These are phyloP conservation scores for Liposcelis brunnea DNA, from an alignment of 2,888 invertebrate species.

Conservation along the genomic window DNA sequence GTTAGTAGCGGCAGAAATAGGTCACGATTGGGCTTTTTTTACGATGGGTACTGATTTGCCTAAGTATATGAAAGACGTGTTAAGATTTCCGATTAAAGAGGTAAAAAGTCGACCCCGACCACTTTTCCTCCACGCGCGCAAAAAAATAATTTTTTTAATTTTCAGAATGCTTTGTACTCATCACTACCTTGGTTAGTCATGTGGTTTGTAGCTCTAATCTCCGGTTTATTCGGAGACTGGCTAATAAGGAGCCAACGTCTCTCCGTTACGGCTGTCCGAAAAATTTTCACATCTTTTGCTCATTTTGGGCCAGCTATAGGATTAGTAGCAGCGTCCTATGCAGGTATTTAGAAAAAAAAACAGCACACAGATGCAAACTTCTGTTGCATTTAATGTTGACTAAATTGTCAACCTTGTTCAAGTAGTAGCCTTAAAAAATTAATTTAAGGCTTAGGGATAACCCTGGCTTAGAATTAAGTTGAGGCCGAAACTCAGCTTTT, in stretches of 20 bases:
- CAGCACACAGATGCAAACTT: too few relatives aligned
- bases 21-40: conserved; percentile 53
- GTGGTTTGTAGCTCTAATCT: conserved; percentile 45
- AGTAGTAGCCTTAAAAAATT: too few relatives aligned
- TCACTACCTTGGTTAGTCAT: conserved; percentile 49
- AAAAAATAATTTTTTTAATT: too few relatives aligned
- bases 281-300: conserved; percentile 36
- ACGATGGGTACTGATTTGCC: conserved; percentile 54
- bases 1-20: conserved; percentile 21
- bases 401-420: too few relatives aligned
- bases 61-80: conserved; percentile 48
- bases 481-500: too few relatives aligned
- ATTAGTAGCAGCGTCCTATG: conserved; percentile 49
- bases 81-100: conserved; percentile 41
- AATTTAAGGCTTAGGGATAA: too few relatives aligned
- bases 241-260: conserved; percentile 26
- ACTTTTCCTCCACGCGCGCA: too few relatives aligned
- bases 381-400: too few relatives aligned
- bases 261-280: conserved; percentile 27
- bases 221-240: conserved; percentile 51
- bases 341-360: too few relatives aligned
- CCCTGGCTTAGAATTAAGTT: too few relatives aligned
- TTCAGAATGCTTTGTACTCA: conserved; percentile 40
- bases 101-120: too few relatives aligned
- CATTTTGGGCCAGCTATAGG: conserved; percentile 49